These are phyloP conservation scores for Mylabris sibirica DNA, from an alignment of 2,888 invertebrate species.

Conservation along the genomic window DNA sequence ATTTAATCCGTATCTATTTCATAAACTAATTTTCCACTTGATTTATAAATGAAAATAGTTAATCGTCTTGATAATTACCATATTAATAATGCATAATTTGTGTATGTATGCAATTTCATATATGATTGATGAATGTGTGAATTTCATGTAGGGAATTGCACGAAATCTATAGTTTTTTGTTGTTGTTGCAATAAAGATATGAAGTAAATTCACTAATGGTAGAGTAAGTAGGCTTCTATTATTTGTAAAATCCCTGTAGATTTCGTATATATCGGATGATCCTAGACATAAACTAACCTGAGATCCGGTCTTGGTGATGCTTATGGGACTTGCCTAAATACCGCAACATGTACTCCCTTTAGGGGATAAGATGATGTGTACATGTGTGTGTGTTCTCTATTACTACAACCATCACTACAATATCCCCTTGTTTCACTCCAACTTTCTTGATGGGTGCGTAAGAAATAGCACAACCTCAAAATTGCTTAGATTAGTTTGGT, in stretches of 20 bases:
- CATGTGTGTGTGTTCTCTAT: constrained; percentile 20
- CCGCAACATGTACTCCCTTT: constrained; percentile 48
- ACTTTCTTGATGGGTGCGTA: background rate
- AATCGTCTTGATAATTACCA: constrained; percentile 27
- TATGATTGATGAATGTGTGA: background rate
- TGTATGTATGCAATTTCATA: background rate
- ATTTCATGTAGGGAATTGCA: background rate
- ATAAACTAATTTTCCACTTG: constrained; percentile 13
- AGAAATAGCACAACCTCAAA: constrained; percentile 19
- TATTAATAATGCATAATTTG: constrained; percentile 13
- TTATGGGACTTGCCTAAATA: constrained; percentile 49
- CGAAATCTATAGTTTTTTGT: too few species aligned
- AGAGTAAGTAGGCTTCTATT: constrained; percentile 32
- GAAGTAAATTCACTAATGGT: constrained; percentile 38
- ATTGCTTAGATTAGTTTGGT: constrained; percentile 35
- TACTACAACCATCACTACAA: background rate
- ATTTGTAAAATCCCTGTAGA: constrained; percentile 30
- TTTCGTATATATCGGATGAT: constrained; percentile 39
- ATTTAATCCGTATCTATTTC: constrained; percentile 21
- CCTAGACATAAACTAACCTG: constrained; percentile 39
- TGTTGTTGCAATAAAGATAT: too few species aligned
- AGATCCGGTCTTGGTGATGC: constrained; percentile 43
- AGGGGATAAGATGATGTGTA: constrained; percentile 35
- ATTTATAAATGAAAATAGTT: constrained; percentile 27
- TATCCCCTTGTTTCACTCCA: background rate